Evolutionary conservation across 2,888 invertebrate species (phyloP).

Genomic region (Catocala fraxini): DNA sequence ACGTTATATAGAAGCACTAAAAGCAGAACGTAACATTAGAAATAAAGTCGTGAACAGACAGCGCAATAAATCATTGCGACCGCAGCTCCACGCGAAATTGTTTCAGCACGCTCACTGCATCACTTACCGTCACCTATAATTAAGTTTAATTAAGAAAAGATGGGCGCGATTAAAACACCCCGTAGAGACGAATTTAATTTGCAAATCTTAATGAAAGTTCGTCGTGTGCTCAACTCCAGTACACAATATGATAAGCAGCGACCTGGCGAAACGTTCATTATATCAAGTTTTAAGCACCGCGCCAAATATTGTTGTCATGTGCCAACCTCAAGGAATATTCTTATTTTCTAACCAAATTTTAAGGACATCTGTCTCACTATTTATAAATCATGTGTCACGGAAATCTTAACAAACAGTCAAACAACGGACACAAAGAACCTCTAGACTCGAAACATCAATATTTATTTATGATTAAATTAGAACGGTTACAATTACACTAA

Average conservation of each 20-base stretch:
- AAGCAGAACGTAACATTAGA: constrained; percentile 4
- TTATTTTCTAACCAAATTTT: too few relatives aligned
- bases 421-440: too few relatives aligned
- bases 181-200: constrained; percentile 75
- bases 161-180: constrained; percentile 69
- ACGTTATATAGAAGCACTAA: too few relatives aligned
- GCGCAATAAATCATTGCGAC: constrained; percentile 38
- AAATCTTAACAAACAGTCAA: too few relatives aligned
- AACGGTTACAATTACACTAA: too few relatives aligned
- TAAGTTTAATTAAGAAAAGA: constrained; percentile 72
- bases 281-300: constrained; percentile 54
- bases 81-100: constrained; percentile 36
- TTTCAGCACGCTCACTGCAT: constrained; percentile 42
- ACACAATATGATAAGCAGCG: constrained; percentile 61
- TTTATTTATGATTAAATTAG: too few relatives aligned
- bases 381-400: too few relatives aligned
- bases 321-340: constrained; percentile 15
- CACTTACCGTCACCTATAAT: constrained; percentile 67
- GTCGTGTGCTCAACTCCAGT: constrained; percentile 52
- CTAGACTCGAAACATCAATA: too few relatives aligned
- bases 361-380: too few relatives aligned
- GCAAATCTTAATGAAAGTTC: constrained; percentile 74
- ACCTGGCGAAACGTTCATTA: constrained; percentile 69
- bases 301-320: constrained; percentile 39
- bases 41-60: constrained; percentile 17